These are phyloP conservation scores for Craseonycteris thonglongyai DNA, from an alignment of 2,113 vertebrate genomes.

Conservation along the genomic window DNA sequence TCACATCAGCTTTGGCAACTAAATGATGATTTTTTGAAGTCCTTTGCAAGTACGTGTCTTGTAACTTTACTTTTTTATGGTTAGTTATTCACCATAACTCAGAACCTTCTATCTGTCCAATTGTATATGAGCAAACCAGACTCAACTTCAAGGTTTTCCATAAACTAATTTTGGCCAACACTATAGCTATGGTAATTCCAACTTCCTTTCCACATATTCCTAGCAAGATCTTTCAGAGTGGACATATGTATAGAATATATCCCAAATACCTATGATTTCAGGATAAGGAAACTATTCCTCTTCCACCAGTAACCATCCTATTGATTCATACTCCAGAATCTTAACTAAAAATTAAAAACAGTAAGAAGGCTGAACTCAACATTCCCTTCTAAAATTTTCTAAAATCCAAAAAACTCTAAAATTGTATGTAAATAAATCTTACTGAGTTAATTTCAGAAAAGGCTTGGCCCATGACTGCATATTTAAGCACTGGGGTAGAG, in stretches of 20 bases:
- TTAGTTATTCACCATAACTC: neutral
- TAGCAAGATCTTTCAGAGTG: neutral
- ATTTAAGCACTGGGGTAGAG: neutral
- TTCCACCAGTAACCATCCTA: neutral
- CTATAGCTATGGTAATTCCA: neutral
- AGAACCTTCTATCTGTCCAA: neutral
- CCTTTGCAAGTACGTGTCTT: neutral
- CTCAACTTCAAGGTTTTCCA: neutral
- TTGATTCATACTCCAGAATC: neutral
- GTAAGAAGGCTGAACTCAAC: neutral
- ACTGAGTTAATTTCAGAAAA: neutral
- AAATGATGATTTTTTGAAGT: neutral
- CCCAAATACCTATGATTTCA: neutral
- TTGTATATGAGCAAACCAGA: neutral
- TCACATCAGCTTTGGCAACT: neutral
- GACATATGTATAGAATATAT: neutral
- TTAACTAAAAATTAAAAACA: neutral
- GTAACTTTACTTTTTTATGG: neutral
- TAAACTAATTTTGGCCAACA: neutral
- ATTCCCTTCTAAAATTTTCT: neutral
- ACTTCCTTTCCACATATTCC: neutral
- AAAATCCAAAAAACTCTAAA: neutral
- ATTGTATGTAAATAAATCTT: neutral
- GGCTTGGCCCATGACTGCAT: neutral
- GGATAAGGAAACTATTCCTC: neutral